Evolutionary conservation across 2,797 vertebrate genomes (phyloP), one percentile per base, ranked within the genome.

Genomic region (Zenarchopterus dispar): DNA sequence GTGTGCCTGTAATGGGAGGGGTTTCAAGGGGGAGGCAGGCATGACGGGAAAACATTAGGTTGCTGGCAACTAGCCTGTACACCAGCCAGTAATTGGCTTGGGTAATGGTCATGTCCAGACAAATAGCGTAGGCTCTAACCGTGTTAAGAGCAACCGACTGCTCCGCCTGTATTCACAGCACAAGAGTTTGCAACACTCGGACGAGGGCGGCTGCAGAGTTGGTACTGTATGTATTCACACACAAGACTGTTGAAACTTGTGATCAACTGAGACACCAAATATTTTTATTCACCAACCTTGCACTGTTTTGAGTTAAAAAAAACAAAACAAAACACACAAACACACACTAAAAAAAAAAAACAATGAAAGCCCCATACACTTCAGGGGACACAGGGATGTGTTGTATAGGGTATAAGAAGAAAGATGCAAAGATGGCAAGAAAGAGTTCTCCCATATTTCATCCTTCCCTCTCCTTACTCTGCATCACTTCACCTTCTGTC

Each of bases 21-120:
- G 78, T 52, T 71, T 11, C 2, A 16, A 56, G 52, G 74, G 63
- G 67, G 68, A 56, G 75, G 75, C 62, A 69, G 84, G 76, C 85
- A 84, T 91, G 89, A 90, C 83, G 81, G 89, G 85, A 91, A 91
- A 87, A 88, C 88, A 91, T 91, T 91, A 91, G 77, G 65, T 79
- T 81, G 81, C 82, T 89, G 89, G 89, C 87, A 51, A 88, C 80
- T 80, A 31, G 82, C 84, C 84, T 84, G 88, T 81, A 84, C 83
- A 84, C 76, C 84, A 86, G 81, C 85, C 89, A 82, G 82, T 89
- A 90, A 91, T 90, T 89, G 88, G 87, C 78, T 82, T 19, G 75
- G 87, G 80, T 91, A 91, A 91, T 91, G 88, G 87, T 89, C 85
- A 81, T 86, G 87, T 89, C 86, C 85, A 91, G 88, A 90, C 88